Conservation (phyloP, 2,113 vertebrate genomes). For the Hippolais icterina region DNA sequence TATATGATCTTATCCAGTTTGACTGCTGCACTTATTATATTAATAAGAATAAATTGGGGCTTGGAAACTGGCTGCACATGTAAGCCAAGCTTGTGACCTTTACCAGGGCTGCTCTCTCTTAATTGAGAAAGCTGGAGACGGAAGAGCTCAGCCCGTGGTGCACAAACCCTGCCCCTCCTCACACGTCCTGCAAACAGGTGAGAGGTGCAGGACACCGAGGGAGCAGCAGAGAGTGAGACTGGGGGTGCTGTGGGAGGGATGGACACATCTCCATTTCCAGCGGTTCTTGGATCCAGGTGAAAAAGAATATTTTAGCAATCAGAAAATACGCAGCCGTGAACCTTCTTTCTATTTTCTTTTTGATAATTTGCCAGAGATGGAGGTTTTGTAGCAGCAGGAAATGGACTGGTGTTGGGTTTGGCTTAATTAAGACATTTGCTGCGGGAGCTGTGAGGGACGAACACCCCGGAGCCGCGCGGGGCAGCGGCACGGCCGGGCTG, state of each 20-base stretch:
- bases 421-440: conserved; percentile 1
- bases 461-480: neutral
- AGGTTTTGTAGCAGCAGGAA: neutral
- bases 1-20: conserved; percentile 49
- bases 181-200: neutral
- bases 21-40: conserved; percentile 74
- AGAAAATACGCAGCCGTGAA: neutral
- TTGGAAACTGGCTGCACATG: neutral
- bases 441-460: neutral
- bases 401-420: neutral
- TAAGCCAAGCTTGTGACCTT: conserved; percentile 18
- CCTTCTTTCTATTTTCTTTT: neutral
- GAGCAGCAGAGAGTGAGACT: fast-evolving
- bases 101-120: neutral
- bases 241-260: neutral
- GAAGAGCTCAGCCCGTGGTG: neutral
- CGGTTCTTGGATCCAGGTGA: neutral
- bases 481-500: neutral
- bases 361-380: neutral
- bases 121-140: neutral
- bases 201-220: neutral
- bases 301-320: neutral
- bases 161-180: neutral
- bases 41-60: conserved; percentile 75
- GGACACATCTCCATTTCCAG: fast-evolving